Conservation (phyloP, 2,797 vertebrate species). For the Meda fulgida region DNA sequence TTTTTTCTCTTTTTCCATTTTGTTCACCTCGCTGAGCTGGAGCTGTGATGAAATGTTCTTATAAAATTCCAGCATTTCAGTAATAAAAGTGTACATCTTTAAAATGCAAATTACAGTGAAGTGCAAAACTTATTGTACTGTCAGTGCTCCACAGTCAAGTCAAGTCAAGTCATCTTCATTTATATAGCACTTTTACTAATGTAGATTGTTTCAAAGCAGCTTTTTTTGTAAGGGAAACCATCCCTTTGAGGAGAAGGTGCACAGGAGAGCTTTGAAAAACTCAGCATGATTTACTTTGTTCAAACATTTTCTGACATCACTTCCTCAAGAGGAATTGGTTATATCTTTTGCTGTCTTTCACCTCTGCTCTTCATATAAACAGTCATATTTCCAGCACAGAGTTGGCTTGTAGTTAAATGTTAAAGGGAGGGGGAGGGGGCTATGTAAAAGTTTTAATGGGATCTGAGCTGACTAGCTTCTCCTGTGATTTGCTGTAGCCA, state of each 20-base stretch:
- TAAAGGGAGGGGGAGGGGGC: not conserved
- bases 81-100: too few relatives aligned
- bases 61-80: too few relatives aligned
- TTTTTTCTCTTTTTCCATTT: too few relatives aligned
- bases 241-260: not conserved
- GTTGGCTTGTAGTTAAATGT: conserved; percentile 8
- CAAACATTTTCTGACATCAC: not conserved
- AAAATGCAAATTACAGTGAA: too few relatives aligned
- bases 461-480: conserved; percentile 21
- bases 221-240: too few relatives aligned
- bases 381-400: conserved; percentile 22
- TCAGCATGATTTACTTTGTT: not conserved
- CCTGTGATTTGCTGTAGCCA: conserved; percentile 36
- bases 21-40: too few relatives aligned
- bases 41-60: too few relatives aligned
- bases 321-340: not conserved
- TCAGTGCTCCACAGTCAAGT: too few relatives aligned
- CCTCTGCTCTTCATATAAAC: conserved; percentile 24
- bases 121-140: too few relatives aligned
- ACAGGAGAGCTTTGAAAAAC: not conserved
- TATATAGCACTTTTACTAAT: too few relatives aligned
- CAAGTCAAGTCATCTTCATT: too few relatives aligned
- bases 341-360: not conserved
- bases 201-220: too few relatives aligned
- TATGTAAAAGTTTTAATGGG: conserved; percentile 39